Evolutionary conservation across 2,888 invertebrate genomes (phyloP).

Genomic region (Drosophila siamana): DNA sequence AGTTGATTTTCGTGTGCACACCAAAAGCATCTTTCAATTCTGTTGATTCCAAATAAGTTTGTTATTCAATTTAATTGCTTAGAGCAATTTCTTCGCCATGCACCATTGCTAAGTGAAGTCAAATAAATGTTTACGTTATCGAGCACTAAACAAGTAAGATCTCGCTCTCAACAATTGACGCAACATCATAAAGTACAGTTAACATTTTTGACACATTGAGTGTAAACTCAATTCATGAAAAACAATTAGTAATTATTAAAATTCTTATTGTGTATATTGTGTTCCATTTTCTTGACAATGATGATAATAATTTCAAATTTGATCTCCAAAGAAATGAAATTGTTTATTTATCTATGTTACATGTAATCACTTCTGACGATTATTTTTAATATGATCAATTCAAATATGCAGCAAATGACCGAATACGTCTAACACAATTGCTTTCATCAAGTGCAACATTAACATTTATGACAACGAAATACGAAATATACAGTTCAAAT

Average conservation of each 20-base stretch:
- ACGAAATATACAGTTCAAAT: slow-evolving; percentile 27
- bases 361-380: slow-evolving; percentile 43
- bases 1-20: slow-evolving; percentile 46
- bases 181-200: slow-evolving; percentile 1
- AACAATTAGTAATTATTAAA: slow-evolving; percentile 21
- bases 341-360: slow-evolving; percentile 36
- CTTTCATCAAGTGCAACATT: slow-evolving; percentile 17
- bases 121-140: slow-evolving; percentile 51
- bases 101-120: slow-evolving; percentile 22
- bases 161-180: slow-evolving; percentile 11
- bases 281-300: slow-evolving; percentile 41
- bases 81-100: slow-evolving; percentile 15
- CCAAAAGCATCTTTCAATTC: slow-evolving; percentile 13
- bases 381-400: slow-evolving; percentile 30
- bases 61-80: slow-evolving; percentile 33
- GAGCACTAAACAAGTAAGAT: slow-evolving; percentile 28
- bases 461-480: slow-evolving; percentile 60
- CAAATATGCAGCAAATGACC: background rate
- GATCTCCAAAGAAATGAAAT: slow-evolving; percentile 43
- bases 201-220: slow-evolving; percentile 40
- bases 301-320: slow-evolving; percentile 18
- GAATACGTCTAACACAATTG: slow-evolving; percentile 5
- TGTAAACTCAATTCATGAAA: slow-evolving; percentile 28
- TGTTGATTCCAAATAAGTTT: slow-evolving; percentile 39
- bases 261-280: slow-evolving; percentile 30